Evolutionary conservation across 2,797 vertebrate species (phyloP).

Genomic region (Cuniculus paca): DNA sequence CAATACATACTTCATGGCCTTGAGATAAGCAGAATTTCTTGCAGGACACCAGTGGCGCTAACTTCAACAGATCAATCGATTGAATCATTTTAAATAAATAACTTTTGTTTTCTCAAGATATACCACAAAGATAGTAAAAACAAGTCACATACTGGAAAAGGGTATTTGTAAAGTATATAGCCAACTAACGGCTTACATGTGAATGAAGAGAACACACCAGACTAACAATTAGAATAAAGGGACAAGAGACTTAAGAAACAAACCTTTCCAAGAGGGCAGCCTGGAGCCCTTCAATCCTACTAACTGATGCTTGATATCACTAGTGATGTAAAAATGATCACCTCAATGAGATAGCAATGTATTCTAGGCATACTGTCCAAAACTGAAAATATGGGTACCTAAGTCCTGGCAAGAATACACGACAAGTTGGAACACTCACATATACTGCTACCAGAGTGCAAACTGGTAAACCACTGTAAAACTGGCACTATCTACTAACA

Average conservation of each 20-base stretch:
- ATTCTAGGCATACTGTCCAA: neutral
- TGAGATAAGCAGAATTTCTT: neutral
- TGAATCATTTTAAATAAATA: slow-evolving; percentile 23
- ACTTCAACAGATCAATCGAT: neutral
- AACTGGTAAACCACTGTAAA: neutral
- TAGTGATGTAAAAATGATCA: neutral
- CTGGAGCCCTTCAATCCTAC: neutral
- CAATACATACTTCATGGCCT: neutral
- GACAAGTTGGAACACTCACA: neutral
- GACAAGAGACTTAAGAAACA: neutral
- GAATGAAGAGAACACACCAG: neutral
- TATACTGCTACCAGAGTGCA: neutral
- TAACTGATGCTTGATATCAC: neutral
- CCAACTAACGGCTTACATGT: neutral
- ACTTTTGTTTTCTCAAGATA: neutral
- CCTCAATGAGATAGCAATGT: neutral
- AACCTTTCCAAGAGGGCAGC: neutral
- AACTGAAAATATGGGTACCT: neutral
- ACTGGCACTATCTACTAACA: neutral
- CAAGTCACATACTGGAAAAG: neutral
- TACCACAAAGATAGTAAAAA: neutral
- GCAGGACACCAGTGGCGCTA: neutral
- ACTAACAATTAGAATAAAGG: neutral
- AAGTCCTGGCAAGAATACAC: neutral
- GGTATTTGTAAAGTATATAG: neutral